Conservation (phyloP, 2,888 invertebrate genomes). For the Nasonovia ribisnigri region DNA sequence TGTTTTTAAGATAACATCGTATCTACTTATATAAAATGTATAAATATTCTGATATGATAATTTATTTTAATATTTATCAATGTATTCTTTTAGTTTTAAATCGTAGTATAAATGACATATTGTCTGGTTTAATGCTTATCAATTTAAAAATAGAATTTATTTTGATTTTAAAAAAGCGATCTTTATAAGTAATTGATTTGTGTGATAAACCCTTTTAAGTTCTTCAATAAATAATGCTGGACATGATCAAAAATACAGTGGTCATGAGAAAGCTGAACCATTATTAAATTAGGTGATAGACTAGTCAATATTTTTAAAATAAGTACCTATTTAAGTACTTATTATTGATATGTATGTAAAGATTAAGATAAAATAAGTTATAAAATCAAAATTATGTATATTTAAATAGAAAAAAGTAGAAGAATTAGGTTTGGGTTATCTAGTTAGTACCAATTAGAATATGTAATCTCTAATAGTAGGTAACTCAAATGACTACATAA, state of each 20-base stretch:
- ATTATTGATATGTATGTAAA: neutral
- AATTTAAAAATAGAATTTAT: neutral
- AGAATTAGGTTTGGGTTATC: neutral
- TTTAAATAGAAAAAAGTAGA: neutral
- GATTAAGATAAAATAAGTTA: neutral
- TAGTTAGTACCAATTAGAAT: neutral
- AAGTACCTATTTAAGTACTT: neutral
- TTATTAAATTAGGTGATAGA: neutral
- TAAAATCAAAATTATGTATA: neutral
- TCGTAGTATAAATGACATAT: conserved; percentile 3
- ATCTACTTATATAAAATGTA: neutral
- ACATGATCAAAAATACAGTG: neutral
- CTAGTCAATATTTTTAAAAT: neutral
- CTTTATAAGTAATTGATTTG: neutral
- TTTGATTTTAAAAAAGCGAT: neutral
- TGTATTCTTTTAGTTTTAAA: neutral
- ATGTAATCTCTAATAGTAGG: neutral
- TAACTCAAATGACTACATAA: neutral
- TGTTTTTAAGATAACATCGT: conserved; percentile 43
- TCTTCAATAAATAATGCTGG: neutral
- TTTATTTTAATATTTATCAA: neutral
- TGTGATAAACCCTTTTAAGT: neutral
- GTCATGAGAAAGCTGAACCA: neutral
- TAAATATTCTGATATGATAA: neutral
- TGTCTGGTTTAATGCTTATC: neutral